Evolutionary conservation across 1,140 invertebrate species (phyloP).

Genomic region (Ylistrum balloti): DNA sequence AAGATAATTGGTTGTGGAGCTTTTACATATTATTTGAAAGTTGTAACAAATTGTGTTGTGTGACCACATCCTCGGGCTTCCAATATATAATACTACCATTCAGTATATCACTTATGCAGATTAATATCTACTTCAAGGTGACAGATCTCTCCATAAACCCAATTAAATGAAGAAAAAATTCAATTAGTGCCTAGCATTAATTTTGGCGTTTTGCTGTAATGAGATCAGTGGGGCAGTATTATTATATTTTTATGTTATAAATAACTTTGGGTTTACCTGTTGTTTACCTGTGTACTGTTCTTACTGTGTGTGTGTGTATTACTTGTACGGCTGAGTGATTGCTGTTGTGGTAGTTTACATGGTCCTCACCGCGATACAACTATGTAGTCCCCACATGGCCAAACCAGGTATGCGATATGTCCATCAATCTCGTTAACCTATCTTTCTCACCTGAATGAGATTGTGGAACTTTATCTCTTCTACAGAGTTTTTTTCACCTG

Average conservation of each 20-base stretch:
- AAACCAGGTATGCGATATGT: background rate
- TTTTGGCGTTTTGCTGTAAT: background rate
- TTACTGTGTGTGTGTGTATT: background rate
- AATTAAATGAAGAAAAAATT: constrained; percentile 19
- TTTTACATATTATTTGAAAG: background rate
- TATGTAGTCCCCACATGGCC: constrained; percentile 13
- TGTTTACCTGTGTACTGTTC: constrained; percentile 33
- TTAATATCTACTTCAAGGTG: background rate
- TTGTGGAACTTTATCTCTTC: background rate
- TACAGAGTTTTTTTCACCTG: background rate
- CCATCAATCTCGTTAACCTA: constrained; percentile 38
- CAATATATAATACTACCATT: background rate
- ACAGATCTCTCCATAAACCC: background rate
- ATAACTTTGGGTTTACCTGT: constrained; percentile 12
- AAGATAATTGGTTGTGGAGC: background rate
- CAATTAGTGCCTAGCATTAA: constrained; percentile 18
- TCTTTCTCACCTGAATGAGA: background rate
- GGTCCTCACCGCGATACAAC: constrained; percentile 22
- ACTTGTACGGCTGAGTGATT: background rate
- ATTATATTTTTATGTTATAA: background rate
- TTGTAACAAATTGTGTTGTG: background rate
- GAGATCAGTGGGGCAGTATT: background rate
- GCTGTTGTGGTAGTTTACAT: background rate
- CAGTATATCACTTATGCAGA: background rate
- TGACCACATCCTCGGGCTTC: background rate